These are phyloP conservation scores for Drosophila niveifrons DNA, from an alignment of 2,888 invertebrate species.

Conservation along the genomic window DNA sequence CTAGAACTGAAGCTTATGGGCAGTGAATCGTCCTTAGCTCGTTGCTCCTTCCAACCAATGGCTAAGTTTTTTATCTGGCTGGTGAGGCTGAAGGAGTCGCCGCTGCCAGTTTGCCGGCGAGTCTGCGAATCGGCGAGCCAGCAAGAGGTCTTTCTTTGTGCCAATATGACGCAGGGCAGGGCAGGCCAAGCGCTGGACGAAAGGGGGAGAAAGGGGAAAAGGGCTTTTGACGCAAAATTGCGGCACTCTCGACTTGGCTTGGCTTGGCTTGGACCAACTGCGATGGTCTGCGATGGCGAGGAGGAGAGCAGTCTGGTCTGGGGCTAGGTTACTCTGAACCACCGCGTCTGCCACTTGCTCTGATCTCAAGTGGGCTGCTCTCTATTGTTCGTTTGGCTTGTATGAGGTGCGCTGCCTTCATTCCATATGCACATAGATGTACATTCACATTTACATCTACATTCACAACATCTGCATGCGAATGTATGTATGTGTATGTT, in stretches of 20 bases:
- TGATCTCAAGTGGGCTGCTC: constrained; percentile 79
- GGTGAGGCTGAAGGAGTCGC: constrained; percentile 50
- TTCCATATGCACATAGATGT: constrained; percentile 31
- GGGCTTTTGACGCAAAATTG: constrained; percentile 63
- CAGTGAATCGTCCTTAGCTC: constrained; percentile 39
- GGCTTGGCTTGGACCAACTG: constrained; percentile 9
- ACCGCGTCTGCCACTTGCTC: constrained; percentile 67
- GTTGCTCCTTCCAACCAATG: constrained; percentile 54
- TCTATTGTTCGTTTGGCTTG: constrained; percentile 74
- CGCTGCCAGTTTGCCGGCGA: constrained; percentile 41
- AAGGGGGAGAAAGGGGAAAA: constrained; percentile 6
- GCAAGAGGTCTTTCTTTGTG: constrained; percentile 72
- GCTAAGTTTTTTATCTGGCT: constrained; percentile 65
- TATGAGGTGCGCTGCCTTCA: constrained; percentile 55
- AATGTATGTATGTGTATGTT: not conserved
- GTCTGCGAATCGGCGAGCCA: constrained; percentile 45
- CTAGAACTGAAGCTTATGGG: constrained; percentile 39
- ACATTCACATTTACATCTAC: constrained; percentile 3
- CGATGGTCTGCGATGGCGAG: not conserved
- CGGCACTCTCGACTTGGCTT: constrained; percentile 45
- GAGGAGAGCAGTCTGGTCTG: not conserved
- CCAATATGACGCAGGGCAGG: constrained; percentile 53
- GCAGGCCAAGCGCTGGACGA: constrained; percentile 19
- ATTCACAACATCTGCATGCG: not conserved
- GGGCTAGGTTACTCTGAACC: constrained; percentile 45